Conservation (phyloP, 2,113 vertebrate species). For the Hystrix brachyura region DNA sequence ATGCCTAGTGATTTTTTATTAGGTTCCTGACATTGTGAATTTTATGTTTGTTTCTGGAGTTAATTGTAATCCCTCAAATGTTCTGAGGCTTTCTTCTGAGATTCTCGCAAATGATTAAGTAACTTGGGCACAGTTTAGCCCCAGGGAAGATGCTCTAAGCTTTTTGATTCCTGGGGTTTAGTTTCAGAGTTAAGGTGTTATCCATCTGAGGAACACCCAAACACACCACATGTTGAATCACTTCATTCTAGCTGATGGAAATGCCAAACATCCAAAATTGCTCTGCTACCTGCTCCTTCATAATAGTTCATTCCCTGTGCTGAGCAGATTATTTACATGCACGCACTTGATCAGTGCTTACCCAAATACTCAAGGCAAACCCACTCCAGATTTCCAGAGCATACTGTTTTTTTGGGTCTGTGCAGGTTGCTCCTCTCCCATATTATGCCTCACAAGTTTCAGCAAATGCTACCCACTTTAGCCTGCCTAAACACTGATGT, state of each 20-base stretch:
- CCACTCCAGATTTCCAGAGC: not conserved
- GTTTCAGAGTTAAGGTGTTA: not conserved
- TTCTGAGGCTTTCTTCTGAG: not conserved
- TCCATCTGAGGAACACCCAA: not conserved
- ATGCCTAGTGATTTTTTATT: not conserved
- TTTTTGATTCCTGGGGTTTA: not conserved
- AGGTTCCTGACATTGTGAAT: not conserved
- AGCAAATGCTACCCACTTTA: not conserved
- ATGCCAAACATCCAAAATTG: not conserved
- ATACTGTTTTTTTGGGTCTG: not conserved
- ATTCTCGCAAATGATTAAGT: not conserved
- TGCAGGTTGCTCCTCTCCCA: not conserved
- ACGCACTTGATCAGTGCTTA: not conserved
- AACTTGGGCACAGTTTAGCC: not conserved
- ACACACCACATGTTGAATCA: not conserved
- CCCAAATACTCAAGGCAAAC: not conserved
- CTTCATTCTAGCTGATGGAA: not conserved
- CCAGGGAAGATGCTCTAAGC: not conserved
- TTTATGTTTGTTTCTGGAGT: slow-evolving; percentile 15
- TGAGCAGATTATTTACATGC: not conserved
- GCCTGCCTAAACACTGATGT: not conserved
- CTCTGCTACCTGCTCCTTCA: not conserved
- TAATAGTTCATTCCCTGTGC: not conserved
- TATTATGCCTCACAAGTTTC: not conserved
- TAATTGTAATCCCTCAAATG: slow-evolving; percentile 22